Percentiles rank a stretch among this genome's conserved stretches.
Conservation (phyloP, 2,888 invertebrate species). For the Ariolimax columbianus region DNA sequence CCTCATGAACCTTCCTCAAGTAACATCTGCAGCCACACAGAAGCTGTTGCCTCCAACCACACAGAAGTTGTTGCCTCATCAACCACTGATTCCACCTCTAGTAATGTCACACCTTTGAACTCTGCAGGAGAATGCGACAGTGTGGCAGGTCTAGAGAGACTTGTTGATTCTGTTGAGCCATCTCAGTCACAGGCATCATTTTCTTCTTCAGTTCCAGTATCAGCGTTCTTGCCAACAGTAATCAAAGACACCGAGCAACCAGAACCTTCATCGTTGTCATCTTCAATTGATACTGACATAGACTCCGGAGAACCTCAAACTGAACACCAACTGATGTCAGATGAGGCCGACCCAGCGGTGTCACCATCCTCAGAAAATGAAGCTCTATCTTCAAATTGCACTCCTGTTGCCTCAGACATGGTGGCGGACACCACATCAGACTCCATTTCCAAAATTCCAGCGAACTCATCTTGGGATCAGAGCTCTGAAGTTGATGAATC, state of each 20-base stretch:
- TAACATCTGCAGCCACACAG: constrained; percentile 9
- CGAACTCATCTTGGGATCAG: neutral
- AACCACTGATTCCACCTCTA: constrained; percentile 17
- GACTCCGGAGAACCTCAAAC: constrained; percentile 35
- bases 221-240: constrained; percentile 6
- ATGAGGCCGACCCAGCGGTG: neutral
- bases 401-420: neutral
- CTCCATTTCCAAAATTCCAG: neutral
- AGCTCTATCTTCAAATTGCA: neutral
- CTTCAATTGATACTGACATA: neutral
- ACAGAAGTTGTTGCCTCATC: neutral
- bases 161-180: constrained; percentile 41
- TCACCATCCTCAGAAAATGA: neutral
- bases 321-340: neutral
- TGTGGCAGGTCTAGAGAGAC: constrained; percentile 39
- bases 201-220: constrained; percentile 15
- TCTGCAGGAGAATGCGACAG: constrained; percentile 34
- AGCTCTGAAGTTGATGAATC: neutral
- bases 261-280: neutral
- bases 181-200: neutral
- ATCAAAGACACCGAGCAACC: neutral
- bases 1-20: neutral
- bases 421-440: constrained; percentile 19
- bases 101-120: neutral
- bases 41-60: neutral